These are phyloP conservation scores for Hyles lineata DNA, from an alignment of 2,888 invertebrate species.

Conservation along the genomic window DNA sequence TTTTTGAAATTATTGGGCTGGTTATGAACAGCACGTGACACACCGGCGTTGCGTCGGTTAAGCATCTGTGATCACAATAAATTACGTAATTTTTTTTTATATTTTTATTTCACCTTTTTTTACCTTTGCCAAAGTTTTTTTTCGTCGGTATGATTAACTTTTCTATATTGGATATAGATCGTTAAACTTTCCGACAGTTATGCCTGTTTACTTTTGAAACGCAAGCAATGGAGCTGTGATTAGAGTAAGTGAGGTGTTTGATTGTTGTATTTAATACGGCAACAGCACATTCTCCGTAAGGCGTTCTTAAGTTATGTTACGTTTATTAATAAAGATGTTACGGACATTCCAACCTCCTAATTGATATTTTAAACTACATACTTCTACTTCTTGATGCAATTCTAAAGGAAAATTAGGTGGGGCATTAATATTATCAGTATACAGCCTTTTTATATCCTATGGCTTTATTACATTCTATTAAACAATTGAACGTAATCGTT, in stretches of 20 bases:
- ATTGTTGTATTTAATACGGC: conserved; percentile 13
- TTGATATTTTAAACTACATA: background rate
- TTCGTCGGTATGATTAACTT: background rate
- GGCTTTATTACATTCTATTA: too few relatives aligned
- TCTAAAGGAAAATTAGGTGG: background rate
- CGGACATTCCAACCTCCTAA: background rate
- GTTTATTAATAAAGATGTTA: conserved; percentile 13
- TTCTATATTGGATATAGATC: background rate
- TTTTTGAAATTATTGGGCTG: conserved; percentile 47
- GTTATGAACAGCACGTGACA: conserved; percentile 45
- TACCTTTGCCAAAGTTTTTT: background rate
- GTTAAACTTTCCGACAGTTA: background rate
- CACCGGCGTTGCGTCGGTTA: conserved; percentile 49
- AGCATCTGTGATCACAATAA: conserved; percentile 80
- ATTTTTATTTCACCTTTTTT: conserved; percentile 53
- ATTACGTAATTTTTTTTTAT: conserved; percentile 68
- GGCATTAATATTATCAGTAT: too few relatives aligned
- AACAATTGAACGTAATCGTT: background rate
- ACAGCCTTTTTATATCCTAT: too few relatives aligned
- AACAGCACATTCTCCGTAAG: background rate
- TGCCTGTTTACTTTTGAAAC: conserved; percentile 8
- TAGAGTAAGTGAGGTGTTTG: conserved; percentile 29
- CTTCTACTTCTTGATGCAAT: background rate
- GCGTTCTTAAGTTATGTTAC: background rate
- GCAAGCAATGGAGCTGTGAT: conserved; percentile 35